Conservation (phyloP, 2,797 vertebrate species). For the Anguilla marmorata region DNA sequence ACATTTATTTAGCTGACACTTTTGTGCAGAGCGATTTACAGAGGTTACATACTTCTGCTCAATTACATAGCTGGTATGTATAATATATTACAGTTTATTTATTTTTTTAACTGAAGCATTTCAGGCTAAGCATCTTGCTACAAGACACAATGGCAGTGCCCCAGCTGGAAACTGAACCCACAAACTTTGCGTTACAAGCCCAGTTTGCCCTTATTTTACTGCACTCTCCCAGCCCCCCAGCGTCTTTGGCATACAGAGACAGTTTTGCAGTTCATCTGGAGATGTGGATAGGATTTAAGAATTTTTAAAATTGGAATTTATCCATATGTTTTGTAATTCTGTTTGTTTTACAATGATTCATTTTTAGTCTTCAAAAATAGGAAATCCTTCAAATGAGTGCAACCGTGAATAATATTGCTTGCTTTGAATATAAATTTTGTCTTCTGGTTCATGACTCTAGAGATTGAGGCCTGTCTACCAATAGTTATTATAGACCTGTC, state of each 20-base stretch:
- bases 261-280: not conserved
- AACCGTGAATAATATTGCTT: not conserved
- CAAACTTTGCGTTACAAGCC: too few species aligned
- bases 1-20: too few species aligned
- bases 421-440: slow-evolving; percentile 21
- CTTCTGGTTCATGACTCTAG: not conserved
- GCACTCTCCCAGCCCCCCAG: too few species aligned
- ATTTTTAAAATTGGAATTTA: not conserved
- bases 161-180: too few species aligned
- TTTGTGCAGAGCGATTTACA: too few species aligned
- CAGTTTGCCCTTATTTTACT: too few species aligned
- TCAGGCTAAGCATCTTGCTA: too few species aligned
- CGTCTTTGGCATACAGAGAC: too few species aligned
- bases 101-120: not conserved
- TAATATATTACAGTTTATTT: not conserved
- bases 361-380: not conserved
- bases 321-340: not conserved
- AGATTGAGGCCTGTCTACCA: slow-evolving; percentile 16
- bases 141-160: too few species aligned
- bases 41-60: too few species aligned
- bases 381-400: not conserved
- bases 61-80: too few species aligned
- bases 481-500: slow-evolving; percentile 3
- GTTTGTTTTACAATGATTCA: not conserved
- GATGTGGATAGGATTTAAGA: not conserved